Conservation (phyloP, 2,113 vertebrate species). For the Hucho hucho region DNA sequence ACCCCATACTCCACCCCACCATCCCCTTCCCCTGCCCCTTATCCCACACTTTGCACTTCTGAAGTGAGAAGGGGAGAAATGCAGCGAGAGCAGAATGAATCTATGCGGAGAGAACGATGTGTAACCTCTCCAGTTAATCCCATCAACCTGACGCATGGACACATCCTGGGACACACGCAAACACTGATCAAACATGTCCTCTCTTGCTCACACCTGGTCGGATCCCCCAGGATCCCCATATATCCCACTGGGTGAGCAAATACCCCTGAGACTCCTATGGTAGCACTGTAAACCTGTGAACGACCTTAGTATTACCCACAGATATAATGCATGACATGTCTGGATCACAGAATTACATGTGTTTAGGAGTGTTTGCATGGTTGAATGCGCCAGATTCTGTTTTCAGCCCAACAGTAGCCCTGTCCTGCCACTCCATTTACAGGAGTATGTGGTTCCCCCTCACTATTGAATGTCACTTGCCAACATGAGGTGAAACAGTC, state of each 20-base stretch:
- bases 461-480: neutral
- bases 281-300: neutral
- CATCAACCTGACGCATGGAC: conserved; percentile 40
- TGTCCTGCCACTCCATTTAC: too few species aligned
- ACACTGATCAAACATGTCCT: conserved; percentile 40
- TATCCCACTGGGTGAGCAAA: conserved; percentile 13
- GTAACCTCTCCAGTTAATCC: conserved; percentile 48
- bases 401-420: too few species aligned
- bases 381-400: neutral
- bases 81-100: conserved; percentile 27
- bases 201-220: conserved; percentile 24
- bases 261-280: neutral
- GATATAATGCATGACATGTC: neutral
- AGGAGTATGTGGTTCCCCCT: neutral
- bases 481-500: neutral
- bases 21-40: neutral
- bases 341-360: neutral
- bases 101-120: conserved; percentile 43
- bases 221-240: conserved; percentile 17
- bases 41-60: conserved; percentile 64
- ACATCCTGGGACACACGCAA: conserved; percentile 43
- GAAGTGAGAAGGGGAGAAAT: conserved; percentile 52
- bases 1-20: conserved; percentile 28
- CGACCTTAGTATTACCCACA: neutral
- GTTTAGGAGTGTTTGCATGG: neutral